phyloP scores from a whole-genome alignment of 2,113 vertebrate genomes.

The Amphilophus citrinellus region DNA sequence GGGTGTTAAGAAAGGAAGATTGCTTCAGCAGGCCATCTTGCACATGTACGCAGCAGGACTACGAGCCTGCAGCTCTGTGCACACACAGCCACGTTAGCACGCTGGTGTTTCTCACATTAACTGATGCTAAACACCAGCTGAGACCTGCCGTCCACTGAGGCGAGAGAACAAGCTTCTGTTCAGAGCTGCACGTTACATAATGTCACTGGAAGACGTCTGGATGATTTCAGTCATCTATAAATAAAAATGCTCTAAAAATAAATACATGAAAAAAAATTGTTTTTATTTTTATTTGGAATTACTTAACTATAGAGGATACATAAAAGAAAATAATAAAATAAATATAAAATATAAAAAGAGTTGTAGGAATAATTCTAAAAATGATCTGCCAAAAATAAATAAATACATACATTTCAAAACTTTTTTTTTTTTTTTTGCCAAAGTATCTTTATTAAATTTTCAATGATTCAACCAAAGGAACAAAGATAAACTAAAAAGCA shows the following conservation, averaged over 20 bases:
- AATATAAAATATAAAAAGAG: rapidly evolving
- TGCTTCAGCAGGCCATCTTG: background rate
- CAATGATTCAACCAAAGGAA: too few relatives aligned
- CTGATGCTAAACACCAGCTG: background rate
- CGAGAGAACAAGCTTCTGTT: background rate
- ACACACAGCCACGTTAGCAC: background rate
- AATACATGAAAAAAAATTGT: background rate
- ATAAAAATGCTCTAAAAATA: background rate
- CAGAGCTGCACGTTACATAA: background rate
- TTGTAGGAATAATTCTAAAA: background rate
- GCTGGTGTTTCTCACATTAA: background rate
- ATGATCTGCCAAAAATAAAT: background rate
- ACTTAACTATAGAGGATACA: background rate
- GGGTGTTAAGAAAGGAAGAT: too few relatives aligned
- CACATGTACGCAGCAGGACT: rapidly evolving
- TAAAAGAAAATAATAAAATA: background rate
- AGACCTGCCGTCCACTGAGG: rapidly evolving
- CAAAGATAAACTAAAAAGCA: too few relatives aligned
- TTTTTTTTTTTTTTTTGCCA: too few relatives aligned
- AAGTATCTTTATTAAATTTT: too few relatives aligned
- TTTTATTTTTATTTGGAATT: background rate
- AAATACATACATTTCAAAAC: background rate
- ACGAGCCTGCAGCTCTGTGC: background rate
- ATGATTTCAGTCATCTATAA: background rate
- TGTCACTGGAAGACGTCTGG: background rate